Conservation (phyloP, 2,797 vertebrate genomes). For the Mastacembelus armatus region DNA sequence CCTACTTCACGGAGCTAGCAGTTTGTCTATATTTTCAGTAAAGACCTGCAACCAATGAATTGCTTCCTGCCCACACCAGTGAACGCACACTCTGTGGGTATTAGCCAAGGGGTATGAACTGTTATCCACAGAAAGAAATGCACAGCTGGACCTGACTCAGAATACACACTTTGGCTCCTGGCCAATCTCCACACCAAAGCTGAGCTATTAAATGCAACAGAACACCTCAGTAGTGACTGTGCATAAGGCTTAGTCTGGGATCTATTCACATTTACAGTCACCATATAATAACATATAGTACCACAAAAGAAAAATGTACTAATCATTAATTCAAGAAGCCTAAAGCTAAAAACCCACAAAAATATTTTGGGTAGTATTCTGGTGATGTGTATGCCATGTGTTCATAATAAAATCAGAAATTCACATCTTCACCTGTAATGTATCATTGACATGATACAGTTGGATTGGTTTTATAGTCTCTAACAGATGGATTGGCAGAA, state of each 20-base stretch:
- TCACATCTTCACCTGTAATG: background rate
- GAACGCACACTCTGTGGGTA: conserved; percentile 59
- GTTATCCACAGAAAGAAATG: conserved; percentile 66
- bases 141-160: conserved; percentile 75
- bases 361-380: conserved; percentile 38
- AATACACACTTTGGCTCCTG: conserved; percentile 60
- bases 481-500: too few species aligned
- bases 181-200: conserved; percentile 62
- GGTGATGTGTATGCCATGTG: conserved; percentile 22
- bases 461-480: too few species aligned
- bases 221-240: conserved; percentile 70
- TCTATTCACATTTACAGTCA: conserved; percentile 40
- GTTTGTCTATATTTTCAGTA: conserved; percentile 52
- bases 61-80: conserved; percentile 73
- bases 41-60: conserved; percentile 71
- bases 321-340: conserved; percentile 19
- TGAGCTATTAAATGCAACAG: conserved; percentile 73
- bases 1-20: conserved; percentile 54
- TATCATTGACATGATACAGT: too few species aligned
- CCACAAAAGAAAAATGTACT: conserved; percentile 37
- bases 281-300: conserved; percentile 49
- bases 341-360: conserved; percentile 26
- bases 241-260: conserved; percentile 35
- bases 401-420: background rate
- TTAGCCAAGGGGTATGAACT: conserved; percentile 57